Conservation (phyloP, 2,888 invertebrate genomes). For the Nebria brevicollis region DNA sequence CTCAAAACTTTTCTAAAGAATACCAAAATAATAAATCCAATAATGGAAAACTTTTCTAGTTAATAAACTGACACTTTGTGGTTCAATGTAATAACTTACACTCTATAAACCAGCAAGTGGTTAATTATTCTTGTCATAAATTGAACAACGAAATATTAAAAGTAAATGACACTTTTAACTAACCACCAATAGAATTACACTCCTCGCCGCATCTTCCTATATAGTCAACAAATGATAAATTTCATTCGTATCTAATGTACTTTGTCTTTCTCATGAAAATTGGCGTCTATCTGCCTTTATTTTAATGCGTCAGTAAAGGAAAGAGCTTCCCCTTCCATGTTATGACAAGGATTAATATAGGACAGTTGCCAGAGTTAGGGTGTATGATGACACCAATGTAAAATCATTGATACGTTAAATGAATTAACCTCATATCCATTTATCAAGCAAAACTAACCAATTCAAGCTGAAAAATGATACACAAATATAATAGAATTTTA, state of each 20-base stretch:
- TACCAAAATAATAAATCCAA: neutral
- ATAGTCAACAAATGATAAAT: neutral
- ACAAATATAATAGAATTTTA: neutral
- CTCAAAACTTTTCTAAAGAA: neutral
- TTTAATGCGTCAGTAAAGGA: neutral
- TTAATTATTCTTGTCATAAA: neutral
- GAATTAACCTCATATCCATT: neutral
- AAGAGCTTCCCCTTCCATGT: neutral
- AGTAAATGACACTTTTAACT: neutral
- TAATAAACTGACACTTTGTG: neutral
- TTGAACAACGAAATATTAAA: neutral
- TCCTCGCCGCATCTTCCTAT: neutral
- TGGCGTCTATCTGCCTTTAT: neutral
- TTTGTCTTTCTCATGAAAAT: neutral
- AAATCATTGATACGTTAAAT: slow-evolving; percentile 1
- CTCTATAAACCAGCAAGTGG: neutral
- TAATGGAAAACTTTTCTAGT: neutral
- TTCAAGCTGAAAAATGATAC: neutral
- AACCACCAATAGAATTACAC: neutral
- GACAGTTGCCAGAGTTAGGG: neutral
- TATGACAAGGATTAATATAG: neutral
- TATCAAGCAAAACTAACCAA: neutral
- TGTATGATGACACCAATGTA: neutral
- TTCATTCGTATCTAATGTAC: neutral
- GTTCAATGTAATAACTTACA: neutral